Conservation (phyloP, 1,140 invertebrate species). For the Chironomus tepperi region DNA sequence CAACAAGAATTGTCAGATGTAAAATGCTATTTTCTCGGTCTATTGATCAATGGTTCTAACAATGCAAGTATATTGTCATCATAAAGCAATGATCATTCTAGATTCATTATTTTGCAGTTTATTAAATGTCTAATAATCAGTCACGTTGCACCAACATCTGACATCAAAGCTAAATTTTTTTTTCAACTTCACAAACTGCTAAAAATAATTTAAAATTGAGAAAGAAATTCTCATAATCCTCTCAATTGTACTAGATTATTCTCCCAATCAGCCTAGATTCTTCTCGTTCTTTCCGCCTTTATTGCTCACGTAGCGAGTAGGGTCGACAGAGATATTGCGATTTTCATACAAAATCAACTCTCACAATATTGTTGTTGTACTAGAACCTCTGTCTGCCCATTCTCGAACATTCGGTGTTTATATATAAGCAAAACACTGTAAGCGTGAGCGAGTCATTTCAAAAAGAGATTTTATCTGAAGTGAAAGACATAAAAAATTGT, state of each 20-base stretch:
- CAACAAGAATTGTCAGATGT: too few species aligned
- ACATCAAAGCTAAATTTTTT: background rate
- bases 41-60: too few species aligned
- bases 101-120: background rate
- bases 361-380: background rate
- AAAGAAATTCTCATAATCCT: background rate
- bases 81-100: background rate
- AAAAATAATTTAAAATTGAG: too few species aligned
- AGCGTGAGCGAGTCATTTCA: background rate
- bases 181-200: background rate
- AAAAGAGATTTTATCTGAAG: background rate
- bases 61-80: too few species aligned
- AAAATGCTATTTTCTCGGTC: too few species aligned
- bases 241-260: background rate
- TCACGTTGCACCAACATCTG: background rate
- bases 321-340: background rate
- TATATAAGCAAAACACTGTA: background rate
- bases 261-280: background rate
- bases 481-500: background rate
- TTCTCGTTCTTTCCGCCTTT: background rate
- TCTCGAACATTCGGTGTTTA: conserved; percentile 1
- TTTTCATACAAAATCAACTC: background rate
- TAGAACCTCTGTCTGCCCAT: background rate
- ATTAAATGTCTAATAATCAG: background rate
- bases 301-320: background rate